phyloP scores from a whole-genome alignment of 2,888 invertebrate genomes.

The Junonia oenone region DNA sequence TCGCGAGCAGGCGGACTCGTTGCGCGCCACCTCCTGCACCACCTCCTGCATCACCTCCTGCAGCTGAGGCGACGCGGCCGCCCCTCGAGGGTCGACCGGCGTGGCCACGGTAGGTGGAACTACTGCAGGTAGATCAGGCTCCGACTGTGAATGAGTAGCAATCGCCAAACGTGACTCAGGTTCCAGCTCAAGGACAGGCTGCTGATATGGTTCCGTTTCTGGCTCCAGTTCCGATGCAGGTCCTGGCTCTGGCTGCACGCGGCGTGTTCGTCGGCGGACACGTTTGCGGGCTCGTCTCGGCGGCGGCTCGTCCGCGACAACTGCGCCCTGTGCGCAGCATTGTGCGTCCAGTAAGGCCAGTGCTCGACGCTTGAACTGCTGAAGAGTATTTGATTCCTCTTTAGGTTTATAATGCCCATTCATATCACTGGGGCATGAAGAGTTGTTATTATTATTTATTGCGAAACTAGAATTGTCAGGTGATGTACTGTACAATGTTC shows the following conservation, averaged over 20 bases:
- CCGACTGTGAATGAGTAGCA: neutral
- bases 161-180: neutral
- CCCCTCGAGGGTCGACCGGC: neutral
- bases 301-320: neutral
- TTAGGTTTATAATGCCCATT: neutral
- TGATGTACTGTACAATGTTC: neutral
- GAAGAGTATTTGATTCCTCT: constrained; percentile 3
- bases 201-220: neutral
- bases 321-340: constrained; percentile 29
- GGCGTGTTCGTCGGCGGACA: neutral
- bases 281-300: constrained; percentile 15
- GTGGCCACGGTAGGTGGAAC: neutral
- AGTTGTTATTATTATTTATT: neutral
- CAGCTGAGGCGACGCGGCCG: neutral
- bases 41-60: constrained; percentile 1
- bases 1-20: constrained; percentile 7
- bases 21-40: neutral
- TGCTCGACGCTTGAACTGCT: neutral
- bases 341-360: constrained; percentile 19
- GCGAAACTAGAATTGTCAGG: neutral
- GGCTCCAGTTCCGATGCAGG: neutral
- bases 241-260: neutral
- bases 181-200: neutral
- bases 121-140: constrained; percentile 5
- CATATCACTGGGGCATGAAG: neutral